phyloP scores from a whole-genome alignment of 2,888 invertebrate genomes.

The Neoascia interrupta region DNA sequence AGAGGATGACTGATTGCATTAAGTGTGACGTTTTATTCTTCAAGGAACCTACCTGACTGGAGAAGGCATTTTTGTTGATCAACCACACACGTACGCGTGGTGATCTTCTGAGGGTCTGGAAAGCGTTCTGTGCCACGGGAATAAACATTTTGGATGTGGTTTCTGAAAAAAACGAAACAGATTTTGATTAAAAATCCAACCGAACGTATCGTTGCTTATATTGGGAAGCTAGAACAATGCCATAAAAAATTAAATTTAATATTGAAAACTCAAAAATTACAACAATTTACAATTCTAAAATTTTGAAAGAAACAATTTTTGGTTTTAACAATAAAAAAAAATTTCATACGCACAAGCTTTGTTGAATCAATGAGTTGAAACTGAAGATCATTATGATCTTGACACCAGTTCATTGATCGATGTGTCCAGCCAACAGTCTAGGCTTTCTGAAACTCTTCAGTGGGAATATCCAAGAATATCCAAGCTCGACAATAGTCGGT shows the following conservation, averaged over 20 bases:
- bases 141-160: conserved; percentile 74
- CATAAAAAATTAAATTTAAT: background rate
- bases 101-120: conserved; percentile 75
- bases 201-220: no score
- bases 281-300: no score
- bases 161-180: conserved; percentile 16
- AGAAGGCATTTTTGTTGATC: conserved; percentile 78
- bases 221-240: background rate
- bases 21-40: background rate
- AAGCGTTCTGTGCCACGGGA: conserved; percentile 76
- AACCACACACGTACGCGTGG: conserved; percentile 76
- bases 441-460: no score
- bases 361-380: no score
- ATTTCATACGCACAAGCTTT: background rate
- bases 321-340: background rate
- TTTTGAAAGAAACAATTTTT: background rate
- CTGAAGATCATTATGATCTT: no score
- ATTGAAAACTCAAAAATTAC: no score
- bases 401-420: no score
- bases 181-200: no score
- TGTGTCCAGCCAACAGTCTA: no score
- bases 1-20: background rate
- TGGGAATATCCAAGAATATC: no score
- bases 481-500: no score
- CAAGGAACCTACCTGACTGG: conserved; percentile 75